Percentiles rank a stretch among this genome's conserved stretches.
These are phyloP conservation scores for Drosophila subsilvestris DNA, from an alignment of 2,888 invertebrate genomes.

Conservation along the genomic window DNA sequence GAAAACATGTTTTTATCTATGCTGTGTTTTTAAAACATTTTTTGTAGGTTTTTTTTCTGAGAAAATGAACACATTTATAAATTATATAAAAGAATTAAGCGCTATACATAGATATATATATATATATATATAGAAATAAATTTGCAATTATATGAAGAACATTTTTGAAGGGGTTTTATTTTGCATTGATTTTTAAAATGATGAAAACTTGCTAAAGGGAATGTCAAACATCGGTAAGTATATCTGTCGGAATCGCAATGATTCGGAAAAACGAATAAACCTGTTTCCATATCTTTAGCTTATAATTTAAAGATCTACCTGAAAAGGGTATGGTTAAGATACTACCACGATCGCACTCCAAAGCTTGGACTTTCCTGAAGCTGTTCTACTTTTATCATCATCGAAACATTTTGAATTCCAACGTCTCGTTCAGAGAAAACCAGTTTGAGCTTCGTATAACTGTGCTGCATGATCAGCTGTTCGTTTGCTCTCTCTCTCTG, in stretches of 20 bases:
- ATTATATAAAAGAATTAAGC: constrained; percentile 51
- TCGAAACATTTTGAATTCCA: constrained; percentile 8
- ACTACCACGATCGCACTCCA: neutral
- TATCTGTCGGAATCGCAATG: no score
- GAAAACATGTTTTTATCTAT: constrained; percentile 32
- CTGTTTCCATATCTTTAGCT: no score
- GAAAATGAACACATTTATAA: constrained; percentile 60
- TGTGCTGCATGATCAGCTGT: constrained; percentile 24
- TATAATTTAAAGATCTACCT: neutral
- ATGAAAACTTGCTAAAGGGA: neutral
- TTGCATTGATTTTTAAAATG: neutral
- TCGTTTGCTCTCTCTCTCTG: neutral
- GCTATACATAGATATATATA: constrained; percentile 31
- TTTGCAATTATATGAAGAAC: constrained; percentile 51
- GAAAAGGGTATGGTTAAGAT: neutral
- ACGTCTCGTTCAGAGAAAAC: constrained; percentile 10
- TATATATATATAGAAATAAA: constrained; percentile 55
- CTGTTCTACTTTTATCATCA: neutral
- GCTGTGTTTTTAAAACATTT: constrained; percentile 53
- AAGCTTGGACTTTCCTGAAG: no score
- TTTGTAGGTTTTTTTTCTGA: constrained; percentile 68
- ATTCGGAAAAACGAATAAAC: no score
- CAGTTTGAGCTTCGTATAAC: constrained; percentile 11
- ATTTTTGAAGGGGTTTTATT: neutral
- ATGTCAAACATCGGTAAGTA: neutral